Evolutionary conservation across 2,797 vertebrate genomes (phyloP), one percentile per base, ranked within the genome.

Genomic region (Botia kubotai): DNA sequence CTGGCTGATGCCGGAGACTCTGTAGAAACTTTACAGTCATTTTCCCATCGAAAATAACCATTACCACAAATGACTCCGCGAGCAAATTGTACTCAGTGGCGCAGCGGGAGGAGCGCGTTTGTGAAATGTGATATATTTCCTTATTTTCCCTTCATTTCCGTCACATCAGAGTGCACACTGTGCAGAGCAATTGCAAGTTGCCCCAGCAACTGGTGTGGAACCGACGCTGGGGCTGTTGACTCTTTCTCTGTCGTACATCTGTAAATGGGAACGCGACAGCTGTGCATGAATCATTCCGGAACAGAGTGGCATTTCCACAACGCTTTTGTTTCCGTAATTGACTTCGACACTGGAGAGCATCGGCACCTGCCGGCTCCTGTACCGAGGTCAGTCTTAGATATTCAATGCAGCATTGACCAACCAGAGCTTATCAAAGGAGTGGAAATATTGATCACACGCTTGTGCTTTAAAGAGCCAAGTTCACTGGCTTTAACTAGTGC

Each of bases 281-380:
- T 19, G 52, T 10, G 67, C 72, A 33, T 36, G 55, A 86, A 86
- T 80, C 85, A 43, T 76, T 85, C 29, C n/a, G 29, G 53, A 80
- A 79, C 66, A 39, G 72, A 52, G 43, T 75, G 57, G 43, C 73
- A 80, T 87, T 86, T 82, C 48, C 26, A 50, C 72, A 71, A 3
- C 21, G 7, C 81, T 82, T 86, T 87, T 87, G 85, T 87, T 85
- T 67, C 63, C 55, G 14, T 82, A 86, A 87, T 87, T 80, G 87
- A 86, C 83, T 85, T 82, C 67, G 57, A 29, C 1, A 50, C 55
- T 69, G 70, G 80, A 81, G 50, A 50, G 67, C 66, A 11, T 39
- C 76, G 19, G 77, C 73, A 65, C 65, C 81, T 67, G 66, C 79
- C 52, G 82, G 83, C 79, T 82, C 77, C 36, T 13, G 72, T 60